Evolutionary conservation across 2,113 vertebrate species (phyloP).

Genomic region (Sphyrna mokarran): DNA sequence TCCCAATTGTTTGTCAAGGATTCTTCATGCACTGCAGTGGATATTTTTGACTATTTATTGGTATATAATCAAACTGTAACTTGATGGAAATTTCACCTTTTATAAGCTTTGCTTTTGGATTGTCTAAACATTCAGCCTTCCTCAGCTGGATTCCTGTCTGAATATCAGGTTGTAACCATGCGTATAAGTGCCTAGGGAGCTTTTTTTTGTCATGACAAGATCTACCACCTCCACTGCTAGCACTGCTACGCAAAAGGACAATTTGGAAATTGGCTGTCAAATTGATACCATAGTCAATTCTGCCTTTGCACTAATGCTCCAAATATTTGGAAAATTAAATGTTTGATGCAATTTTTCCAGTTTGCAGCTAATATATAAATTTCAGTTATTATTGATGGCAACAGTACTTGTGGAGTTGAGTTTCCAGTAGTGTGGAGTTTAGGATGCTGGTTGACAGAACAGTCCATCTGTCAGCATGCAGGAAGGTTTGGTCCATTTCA

Average conservation of each 20-base stretch:
- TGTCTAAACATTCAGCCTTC: conserved; percentile 13
- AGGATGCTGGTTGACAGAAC: neutral
- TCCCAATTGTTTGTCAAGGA: neutral
- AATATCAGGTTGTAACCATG: conserved; percentile 6
- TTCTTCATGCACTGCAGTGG: neutral
- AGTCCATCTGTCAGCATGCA: neutral
- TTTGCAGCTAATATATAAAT: neutral
- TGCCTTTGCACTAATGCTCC: neutral
- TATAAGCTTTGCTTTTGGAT: neutral
- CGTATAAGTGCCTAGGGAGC: conserved; percentile 11
- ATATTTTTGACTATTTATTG: neutral
- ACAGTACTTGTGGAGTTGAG: neutral
- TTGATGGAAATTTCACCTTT: neutral
- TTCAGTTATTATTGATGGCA: neutral
- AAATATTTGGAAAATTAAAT: neutral
- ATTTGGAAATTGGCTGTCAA: conserved; percentile 1
- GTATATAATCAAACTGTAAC: conserved; percentile 12
- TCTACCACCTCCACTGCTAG: neutral
- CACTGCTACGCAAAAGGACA: neutral
- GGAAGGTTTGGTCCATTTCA: neutral
- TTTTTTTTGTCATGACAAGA: conserved; percentile 16
- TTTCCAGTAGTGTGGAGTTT: neutral
- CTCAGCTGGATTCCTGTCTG: conserved; percentile 22
- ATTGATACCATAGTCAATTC: neutral
- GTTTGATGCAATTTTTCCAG: neutral